These are phyloP conservation scores for Melozone crissalis DNA, from an alignment of 2,113 vertebrate species.

Conservation along the genomic window DNA sequence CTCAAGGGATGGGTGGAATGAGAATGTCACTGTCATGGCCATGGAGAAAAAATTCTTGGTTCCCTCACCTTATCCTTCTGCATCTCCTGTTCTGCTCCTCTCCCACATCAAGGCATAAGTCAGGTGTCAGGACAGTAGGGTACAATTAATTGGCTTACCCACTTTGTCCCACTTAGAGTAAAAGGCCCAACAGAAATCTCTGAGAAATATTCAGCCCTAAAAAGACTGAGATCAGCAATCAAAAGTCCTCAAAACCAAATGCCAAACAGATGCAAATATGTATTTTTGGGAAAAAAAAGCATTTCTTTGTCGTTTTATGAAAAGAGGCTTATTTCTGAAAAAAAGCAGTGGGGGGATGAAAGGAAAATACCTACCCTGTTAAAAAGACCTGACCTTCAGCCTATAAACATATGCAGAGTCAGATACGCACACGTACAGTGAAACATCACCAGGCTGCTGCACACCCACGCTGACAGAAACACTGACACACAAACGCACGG, in stretches of 20 bases:
- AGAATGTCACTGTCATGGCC: background rate
- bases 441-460: background rate
- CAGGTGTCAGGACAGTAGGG: background rate
- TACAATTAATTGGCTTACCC: background rate
- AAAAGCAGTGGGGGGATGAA: fast-evolving
- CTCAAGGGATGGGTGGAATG: background rate
- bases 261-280: background rate
- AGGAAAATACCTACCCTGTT: background rate
- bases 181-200: background rate
- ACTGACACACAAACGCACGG: background rate
- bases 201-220: background rate
- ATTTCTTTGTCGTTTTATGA: background rate
- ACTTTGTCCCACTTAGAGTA: background rate
- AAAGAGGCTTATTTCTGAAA: background rate
- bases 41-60: background rate
- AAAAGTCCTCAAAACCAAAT: background rate
- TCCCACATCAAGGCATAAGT: fast-evolving
- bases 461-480: background rate
- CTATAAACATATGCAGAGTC: background rate
- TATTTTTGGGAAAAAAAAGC: background rate
- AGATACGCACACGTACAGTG: background rate
- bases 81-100: background rate
- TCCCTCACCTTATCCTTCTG: background rate
- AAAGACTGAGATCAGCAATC: background rate
- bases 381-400: background rate